phyloP scores from a whole-genome alignment of 2,113 vertebrate genomes.

The Pantherophis guttatus region DNA sequence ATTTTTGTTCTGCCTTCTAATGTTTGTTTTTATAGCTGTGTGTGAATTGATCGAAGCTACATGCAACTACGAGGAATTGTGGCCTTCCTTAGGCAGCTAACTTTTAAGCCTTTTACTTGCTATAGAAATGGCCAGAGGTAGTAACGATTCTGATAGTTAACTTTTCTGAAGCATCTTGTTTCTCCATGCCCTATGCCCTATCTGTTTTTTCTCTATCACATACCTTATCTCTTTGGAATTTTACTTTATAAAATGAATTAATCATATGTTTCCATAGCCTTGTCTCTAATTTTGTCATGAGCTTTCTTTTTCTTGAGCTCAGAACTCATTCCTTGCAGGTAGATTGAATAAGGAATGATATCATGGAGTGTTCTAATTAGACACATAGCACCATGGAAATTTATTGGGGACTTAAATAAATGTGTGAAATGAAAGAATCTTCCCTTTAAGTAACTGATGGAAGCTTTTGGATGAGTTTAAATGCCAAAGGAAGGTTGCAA shows the following conservation, averaged over 20 bases:
- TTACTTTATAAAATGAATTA: neutral
- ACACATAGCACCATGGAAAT: neutral
- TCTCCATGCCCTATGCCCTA: slow-evolving; percentile 15
- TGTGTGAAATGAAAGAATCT: neutral
- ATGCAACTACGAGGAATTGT: neutral
- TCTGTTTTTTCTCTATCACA: slow-evolving; percentile 9
- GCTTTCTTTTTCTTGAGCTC: neutral
- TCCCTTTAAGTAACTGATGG: neutral
- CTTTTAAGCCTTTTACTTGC: slow-evolving; percentile 14
- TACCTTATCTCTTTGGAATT: neutral
- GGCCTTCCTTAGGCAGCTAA: slow-evolving; percentile 6
- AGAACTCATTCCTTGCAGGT: slow-evolving; percentile 8
- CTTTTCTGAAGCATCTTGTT: slow-evolving; percentile 25
- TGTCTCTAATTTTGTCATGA: neutral
- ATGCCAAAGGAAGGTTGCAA: neutral
- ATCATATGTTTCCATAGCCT: neutral
- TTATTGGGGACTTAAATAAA: neutral
- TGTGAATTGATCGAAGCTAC: neutral
- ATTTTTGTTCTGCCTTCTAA: neutral
- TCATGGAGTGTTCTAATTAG: neutral
- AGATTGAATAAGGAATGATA: neutral
- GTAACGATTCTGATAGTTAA: neutral
- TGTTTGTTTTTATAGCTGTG: neutral
- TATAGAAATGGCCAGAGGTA: neutral
- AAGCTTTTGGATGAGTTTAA: neutral